Base-by-base conservation (phyloP, 2,113 vertebrate genomes). In the Lates calcarifer region DNA sequence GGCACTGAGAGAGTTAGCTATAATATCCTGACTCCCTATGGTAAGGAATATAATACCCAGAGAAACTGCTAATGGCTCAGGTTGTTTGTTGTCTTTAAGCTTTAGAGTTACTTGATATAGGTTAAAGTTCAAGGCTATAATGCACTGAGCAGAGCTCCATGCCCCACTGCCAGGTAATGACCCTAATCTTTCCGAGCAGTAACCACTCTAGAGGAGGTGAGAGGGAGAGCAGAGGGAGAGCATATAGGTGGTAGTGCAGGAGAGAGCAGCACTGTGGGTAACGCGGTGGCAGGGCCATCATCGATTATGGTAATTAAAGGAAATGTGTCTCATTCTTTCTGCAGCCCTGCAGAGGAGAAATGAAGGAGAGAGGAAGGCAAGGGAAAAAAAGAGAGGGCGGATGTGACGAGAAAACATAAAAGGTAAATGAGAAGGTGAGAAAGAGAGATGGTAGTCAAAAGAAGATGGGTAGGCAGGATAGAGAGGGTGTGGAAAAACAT, bases 221-320 rank as follows among this genome's bases (percentile, higher is more conserved):
- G 9, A 28, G 10, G 31, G 6, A 22, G 18, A 22, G 45, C 4
- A 14, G 14, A 18, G 47, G 22, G 66, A 15, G 31, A 65, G 78
- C 64, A 20, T 51, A 37, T 5, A 55, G 66, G 78, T 5, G 31
- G 74, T 3, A 26, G 72, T 43, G 20, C n/a, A 29, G 33, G 28
- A 64, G 66, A 60, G 51, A 82, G 57, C 24, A 28, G 78, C 49
- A 71, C 57, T 29, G 60, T 26, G 64, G 76, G 72, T 33, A 11
- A 75, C 79, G 5, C 20, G 3, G 79, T 26, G 61, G 68, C 41
- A 39, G 71, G 77, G 82, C 83, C 43, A 26, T 53, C 79, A 85
- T 89, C 37, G 88, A 89, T 92, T 91, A 91, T 74, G 65, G 67
- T 79, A 73, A 92, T 90, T 84, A 92, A 81, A 75, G 84, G 83